Base-by-base conservation (phyloP, 2,888 invertebrate species). In the Sabatieria punctata region DNA sequence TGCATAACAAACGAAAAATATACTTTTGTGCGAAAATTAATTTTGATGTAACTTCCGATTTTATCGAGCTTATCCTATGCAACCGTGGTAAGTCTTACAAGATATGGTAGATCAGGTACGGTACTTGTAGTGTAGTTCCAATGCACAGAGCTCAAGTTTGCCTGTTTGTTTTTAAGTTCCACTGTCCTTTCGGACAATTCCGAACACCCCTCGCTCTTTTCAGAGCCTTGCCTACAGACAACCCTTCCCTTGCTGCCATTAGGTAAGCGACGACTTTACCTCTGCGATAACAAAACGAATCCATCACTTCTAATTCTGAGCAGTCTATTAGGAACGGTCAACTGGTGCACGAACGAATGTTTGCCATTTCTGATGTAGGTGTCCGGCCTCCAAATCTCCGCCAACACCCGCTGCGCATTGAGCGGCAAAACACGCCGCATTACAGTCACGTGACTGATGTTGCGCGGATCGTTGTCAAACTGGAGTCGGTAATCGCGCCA, bases 321-420 rank as follows among this genome's bases (percentile, higher is more conserved):
- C 43, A 69, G 64, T 68, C 88, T 85, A 68, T 91, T 91, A 0
- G 89, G 89, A 21, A 85, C 84, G 1, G 91, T 88, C 54, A 91
- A 86, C 25, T 85, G 86, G 68, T 91, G 91, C 41, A 89, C 82
- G 60, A 88, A 85, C 11, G 86, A 86, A 57, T 85, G 80, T 65
- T 85, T 85, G 24, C 88, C 88, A 66, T 89, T 89, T 67, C 85
- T 82, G 69, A 89, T 85, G 66, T 83, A 89, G 1, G 89, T 89
- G 69, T 89, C 89, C 0, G 91, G 91, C 54, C 85, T 76, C 91
- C 91, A 91, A 60, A 91, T 85, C 60, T 84, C 76, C 65, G 88
- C 84, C 63, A 82, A 68, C 76, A 82, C 80, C 21, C 15, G 2
- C 50, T 79, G 79, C 57, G 81, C 79, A 61, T 79, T 79, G 51